Conservation (phyloP, 1,140 invertebrate genomes). For the Ceratina japonica region DNA sequence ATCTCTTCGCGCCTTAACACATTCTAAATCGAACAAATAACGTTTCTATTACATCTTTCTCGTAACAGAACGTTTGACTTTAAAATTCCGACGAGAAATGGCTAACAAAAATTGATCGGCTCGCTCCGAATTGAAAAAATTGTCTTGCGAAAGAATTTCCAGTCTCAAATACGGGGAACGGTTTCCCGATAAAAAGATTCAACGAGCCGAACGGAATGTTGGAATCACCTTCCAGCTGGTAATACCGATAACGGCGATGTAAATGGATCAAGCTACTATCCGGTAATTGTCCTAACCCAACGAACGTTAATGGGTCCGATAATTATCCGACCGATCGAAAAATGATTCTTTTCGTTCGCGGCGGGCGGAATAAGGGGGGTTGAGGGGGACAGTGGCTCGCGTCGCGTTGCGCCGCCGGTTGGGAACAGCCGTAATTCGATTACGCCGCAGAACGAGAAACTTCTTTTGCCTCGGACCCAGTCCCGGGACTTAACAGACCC, state of each 20-base stretch:
- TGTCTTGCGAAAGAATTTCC: no score
- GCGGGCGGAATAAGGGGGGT: background rate
- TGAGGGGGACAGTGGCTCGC: background rate
- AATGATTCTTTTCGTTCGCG: slow-evolving; percentile 1
- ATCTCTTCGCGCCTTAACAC: no score
- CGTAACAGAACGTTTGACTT: no score
- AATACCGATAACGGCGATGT: background rate
- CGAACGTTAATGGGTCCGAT: background rate
- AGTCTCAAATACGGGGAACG: no score
- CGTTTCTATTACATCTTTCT: no score
- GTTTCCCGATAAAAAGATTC: no score
- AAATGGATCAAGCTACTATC: background rate
- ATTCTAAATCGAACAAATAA: no score
- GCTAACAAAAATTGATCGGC: no score
- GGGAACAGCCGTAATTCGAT: slow-evolving; percentile 51
- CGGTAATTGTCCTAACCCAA: slow-evolving; percentile 5
- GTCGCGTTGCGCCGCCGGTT: background rate
- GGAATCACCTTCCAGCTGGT: background rate
- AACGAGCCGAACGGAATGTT: no score
- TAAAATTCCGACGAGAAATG: no score
- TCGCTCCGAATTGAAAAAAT: no score
- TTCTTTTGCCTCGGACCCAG: slow-evolving; percentile 20
- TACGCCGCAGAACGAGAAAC: slow-evolving; percentile 30
- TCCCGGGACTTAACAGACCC: slow-evolving; percentile 53
- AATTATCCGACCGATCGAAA: slow-evolving; percentile 1